Evolutionary conservation across 2,113 vertebrate genomes (phyloP).

Genomic region (Ivindomyrus marchei): DNA sequence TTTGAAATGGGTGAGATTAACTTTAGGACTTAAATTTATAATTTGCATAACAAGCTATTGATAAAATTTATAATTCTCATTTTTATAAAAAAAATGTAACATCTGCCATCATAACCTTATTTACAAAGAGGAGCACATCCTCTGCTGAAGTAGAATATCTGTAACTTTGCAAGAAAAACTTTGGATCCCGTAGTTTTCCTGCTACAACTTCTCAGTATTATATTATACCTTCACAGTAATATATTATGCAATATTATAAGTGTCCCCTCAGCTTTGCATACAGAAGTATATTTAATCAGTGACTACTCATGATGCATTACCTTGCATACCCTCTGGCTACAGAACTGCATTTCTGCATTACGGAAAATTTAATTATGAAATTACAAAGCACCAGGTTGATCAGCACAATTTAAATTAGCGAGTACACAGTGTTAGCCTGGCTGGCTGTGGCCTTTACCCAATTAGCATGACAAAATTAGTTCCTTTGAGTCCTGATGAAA

Average conservation of each 20-base stretch:
- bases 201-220: constrained; percentile 1
- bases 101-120: background rate
- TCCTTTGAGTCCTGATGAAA: constrained; percentile 40
- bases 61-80: background rate
- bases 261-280: constrained; percentile 19
- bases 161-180: background rate
- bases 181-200: background rate
- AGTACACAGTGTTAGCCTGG: constrained; percentile 30
- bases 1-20: background rate
- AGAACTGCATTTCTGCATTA: constrained; percentile 33
- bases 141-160: background rate
- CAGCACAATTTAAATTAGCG: constrained; percentile 43
- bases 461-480: constrained; percentile 44
- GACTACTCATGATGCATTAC: constrained; percentile 29
- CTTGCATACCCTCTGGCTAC: constrained; percentile 27
- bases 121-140: background rate
- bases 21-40: background rate
- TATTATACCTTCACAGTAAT: background rate
- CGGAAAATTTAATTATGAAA: constrained; percentile 46
- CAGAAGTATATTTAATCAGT: constrained; percentile 27
- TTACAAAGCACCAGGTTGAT: constrained; percentile 39
- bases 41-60: background rate
- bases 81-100: background rate
- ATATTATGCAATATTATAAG: constrained; percentile 12
- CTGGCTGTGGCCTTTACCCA: constrained; percentile 28